These are phyloP conservation scores for Hirtodrosophila alboralis DNA, from an alignment of 2,888 invertebrate species.

Conservation along the genomic window DNA sequence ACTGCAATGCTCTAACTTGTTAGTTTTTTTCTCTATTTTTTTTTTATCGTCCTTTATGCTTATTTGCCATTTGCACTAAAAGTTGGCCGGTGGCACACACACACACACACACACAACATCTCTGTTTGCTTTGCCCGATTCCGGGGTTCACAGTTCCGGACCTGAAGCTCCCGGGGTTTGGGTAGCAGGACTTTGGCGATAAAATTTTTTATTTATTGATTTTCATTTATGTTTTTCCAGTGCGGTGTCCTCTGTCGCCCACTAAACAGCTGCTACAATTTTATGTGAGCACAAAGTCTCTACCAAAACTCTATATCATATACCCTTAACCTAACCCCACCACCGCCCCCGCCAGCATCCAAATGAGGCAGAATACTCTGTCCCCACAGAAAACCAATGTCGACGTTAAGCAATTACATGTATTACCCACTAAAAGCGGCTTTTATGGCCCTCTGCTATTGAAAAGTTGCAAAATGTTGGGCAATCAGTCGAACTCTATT, in stretches of 20 bases:
- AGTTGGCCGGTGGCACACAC: slow-evolving; percentile 16
- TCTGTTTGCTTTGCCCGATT: slow-evolving; percentile 6
- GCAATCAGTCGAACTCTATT: slow-evolving; percentile 2
- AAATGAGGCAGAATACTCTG: slow-evolving; percentile 16
- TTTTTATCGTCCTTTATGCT: slow-evolving; percentile 15
- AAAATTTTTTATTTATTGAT: slow-evolving; percentile 74
- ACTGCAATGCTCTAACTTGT: too few species aligned
- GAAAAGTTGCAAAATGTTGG: slow-evolving; percentile 10
- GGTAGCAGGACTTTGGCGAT: slow-evolving; percentile 48
- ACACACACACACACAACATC: slow-evolving; percentile 6
- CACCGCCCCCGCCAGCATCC: slow-evolving; percentile 7
- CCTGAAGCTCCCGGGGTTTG: slow-evolving; percentile 1
- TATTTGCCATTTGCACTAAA: slow-evolving; percentile 37
- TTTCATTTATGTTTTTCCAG: slow-evolving; percentile 71
- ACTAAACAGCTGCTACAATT: slow-evolving; percentile 71
- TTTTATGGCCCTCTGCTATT: slow-evolving; percentile 33
- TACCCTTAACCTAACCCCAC: neutral
- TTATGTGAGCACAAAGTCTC: too few species aligned
- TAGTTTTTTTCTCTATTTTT: slow-evolving; percentile 23
- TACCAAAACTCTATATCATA: slow-evolving; percentile 1
- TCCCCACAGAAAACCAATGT: slow-evolving; percentile 5
- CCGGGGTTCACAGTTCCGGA: slow-evolving; percentile 1
- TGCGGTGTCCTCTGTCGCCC: slow-evolving; percentile 42
- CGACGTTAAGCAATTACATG: slow-evolving; percentile 49
- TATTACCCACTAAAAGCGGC: slow-evolving; percentile 42